Conservation (phyloP, 2,113 vertebrate genomes). For the Barbus barbus region DNA sequence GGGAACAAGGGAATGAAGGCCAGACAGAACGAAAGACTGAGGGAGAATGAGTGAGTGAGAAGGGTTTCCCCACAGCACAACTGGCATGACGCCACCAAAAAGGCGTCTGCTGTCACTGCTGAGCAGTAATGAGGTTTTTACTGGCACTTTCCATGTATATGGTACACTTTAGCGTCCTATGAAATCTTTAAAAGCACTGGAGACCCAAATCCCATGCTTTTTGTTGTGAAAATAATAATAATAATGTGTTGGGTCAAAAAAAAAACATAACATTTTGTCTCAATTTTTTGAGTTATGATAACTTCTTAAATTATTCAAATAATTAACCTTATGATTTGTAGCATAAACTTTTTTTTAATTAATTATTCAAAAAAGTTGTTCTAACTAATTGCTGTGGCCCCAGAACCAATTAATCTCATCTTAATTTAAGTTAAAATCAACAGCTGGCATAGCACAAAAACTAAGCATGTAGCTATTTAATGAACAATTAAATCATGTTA, state of each 20-base stretch:
- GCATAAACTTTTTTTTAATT: no score
- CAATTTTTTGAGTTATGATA: no score
- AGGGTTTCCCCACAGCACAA: conserved; percentile 27
- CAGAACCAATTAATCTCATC: no score
- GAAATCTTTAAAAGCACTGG: not conserved
- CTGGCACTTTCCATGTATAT: not conserved
- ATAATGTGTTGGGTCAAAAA: not conserved
- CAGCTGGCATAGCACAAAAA: no score
- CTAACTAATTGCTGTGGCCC: no score
- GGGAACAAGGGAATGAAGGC: conserved; percentile 1
- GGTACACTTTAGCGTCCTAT: not conserved
- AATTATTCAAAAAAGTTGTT: no score
- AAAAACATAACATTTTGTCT: no score
- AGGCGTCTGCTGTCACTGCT: not conserved
- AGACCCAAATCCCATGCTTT: not conserved
- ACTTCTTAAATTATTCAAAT: no score
- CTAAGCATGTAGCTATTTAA: no score
- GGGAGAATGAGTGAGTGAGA: not conserved
- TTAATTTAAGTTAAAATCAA: no score
- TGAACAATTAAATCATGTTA: no score
- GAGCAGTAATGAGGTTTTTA: conserved; percentile 5
- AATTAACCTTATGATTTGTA: no score
- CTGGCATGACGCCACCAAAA: not conserved
- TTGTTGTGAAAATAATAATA: not conserved
- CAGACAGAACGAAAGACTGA: not conserved